A percentile compares a stretch with the other conserved stretches of the same genome.
phyloP scores from a whole-genome alignment of 2,797 vertebrate genomes.

The Onychomys arenicola region DNA sequence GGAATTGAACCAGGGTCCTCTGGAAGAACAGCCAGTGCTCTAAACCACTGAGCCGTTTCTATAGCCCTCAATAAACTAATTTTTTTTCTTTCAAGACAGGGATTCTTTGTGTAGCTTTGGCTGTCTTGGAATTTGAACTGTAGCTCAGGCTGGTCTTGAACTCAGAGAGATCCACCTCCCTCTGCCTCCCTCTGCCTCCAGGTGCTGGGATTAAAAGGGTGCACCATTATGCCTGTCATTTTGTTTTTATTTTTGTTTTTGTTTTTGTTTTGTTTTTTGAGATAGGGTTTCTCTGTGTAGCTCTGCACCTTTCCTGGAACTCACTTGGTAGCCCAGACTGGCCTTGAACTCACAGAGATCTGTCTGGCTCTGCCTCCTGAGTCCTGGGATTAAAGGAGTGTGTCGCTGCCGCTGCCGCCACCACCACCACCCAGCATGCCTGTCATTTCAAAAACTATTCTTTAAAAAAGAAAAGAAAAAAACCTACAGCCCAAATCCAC shows the following conservation, averaged over 20 bases:
- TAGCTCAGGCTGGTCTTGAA: no score
- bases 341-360: not conserved
- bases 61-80: no score
- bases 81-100: not conserved
- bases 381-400: not conserved
- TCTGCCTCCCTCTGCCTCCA: no score
- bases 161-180: no score
- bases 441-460: not conserved
- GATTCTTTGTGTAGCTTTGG: not conserved
- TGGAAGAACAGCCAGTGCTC: not conserved
- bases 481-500: not conserved
- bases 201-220: no score
- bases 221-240: no score
- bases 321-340: not conserved
- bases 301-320: not conserved
- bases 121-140: no score
- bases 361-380: not conserved
- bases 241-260: no score
- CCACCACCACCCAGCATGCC: no score
- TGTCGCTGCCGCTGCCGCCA: no score
- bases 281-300: not conserved
- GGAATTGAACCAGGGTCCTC: not conserved
- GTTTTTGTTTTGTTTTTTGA: not conserved
- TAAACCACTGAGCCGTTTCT: not conserved
- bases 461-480: not conserved